Base-by-base conservation (phyloP, 2,797 vertebrate species). In the Micromesistius poutassou region DNA sequence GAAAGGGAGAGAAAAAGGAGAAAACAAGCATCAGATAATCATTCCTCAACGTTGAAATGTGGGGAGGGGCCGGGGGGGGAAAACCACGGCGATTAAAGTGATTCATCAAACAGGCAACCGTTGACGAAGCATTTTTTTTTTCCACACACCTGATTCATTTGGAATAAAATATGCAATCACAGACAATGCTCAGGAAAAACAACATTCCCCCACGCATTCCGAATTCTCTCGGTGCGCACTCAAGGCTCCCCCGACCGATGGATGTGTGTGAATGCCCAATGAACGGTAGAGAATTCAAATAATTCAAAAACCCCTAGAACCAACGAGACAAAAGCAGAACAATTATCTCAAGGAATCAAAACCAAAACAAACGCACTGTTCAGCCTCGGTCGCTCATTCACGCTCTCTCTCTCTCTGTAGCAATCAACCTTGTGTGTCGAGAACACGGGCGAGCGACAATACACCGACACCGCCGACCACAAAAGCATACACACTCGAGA, bases 41-140 rank as follows among this genome's bases (percentile, higher is more conserved):
- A 72, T 19, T 30, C 16, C 30, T n/a, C 16, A n/a, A 14, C 8
- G 3, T 22, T 22, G 1, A 36, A 83, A 84, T 87, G 78, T 25
- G 75, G 33, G 33, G 33, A 35, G 33, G 33, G 33, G 33, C 33
- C 33, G 5, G 33, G 5, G 1, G 81, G 77, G 72, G n/a, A n/a
- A n/a, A 82, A 86, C 89, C 80, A 70, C 50, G 80, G 81, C 80
- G 78, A 82, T 81, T 80, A 80, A 81, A 85, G 83, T 85, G 81
- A 88, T 89, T 90, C 79, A 85, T 91, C 90, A 91, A 76, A 84
- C 66, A 87, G 89, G 91, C 90, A 89, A 84, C 42, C 42, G 10
- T 46, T 46, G 42, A 46, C 42, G 14, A 46, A 46, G 12, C 42
- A 46, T 9, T 9, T 38, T 38, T 9, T n/a, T 38, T 38, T 10